Base-by-base conservation (phyloP, 2,888 invertebrate genomes). In the Acanthoscelides obtectus region DNA sequence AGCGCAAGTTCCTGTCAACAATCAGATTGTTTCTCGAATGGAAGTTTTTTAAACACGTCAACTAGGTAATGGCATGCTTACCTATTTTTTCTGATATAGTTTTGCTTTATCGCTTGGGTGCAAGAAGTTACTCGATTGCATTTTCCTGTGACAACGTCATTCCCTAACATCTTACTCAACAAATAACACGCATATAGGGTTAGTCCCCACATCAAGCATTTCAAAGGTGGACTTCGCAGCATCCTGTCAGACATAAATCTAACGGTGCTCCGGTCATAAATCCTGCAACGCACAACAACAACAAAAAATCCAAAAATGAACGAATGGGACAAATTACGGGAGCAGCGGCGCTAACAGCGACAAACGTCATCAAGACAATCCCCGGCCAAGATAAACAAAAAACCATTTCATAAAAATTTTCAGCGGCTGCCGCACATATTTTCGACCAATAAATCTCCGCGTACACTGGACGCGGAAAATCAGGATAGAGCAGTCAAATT, bases 371-470 rank as follows among this genome's bases (percentile, higher is more conserved):
- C 45, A 45, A 45, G 45, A 45, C 45, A 45, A 45, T 45, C 45
- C 45, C 45, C 45, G 45, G 45, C 45, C 45, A 45, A 45, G 45
- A 45, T 45, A 20, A 66, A 66, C 66, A 72, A 71, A 74, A 72
- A 69, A 69, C 69, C 72, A 67, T 74, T 74, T 71, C 69, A 70
- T 72, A 72, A 69, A 74, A 74, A 72, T 74, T 74, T 74, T 22
- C 73, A 72, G 69, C 70, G 63, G 70, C 63, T 69, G 21, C 20
- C 66, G 22, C 20, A 19, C 66, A 66, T 66, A 66, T 66, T 66
- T 66, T 66, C 66, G 66, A 17, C 66, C 66, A 66, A 66, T 66
- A 66, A 66, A 66, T 66, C 66, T 66, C 67, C 71, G 66, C 19
- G 68, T 45, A 45, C 12, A 17, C 45, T 45, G 45, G 12, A 12